phyloP scores from a whole-genome alignment of 2,797 vertebrate genomes.

The Phalloptychus januarius region DNA sequence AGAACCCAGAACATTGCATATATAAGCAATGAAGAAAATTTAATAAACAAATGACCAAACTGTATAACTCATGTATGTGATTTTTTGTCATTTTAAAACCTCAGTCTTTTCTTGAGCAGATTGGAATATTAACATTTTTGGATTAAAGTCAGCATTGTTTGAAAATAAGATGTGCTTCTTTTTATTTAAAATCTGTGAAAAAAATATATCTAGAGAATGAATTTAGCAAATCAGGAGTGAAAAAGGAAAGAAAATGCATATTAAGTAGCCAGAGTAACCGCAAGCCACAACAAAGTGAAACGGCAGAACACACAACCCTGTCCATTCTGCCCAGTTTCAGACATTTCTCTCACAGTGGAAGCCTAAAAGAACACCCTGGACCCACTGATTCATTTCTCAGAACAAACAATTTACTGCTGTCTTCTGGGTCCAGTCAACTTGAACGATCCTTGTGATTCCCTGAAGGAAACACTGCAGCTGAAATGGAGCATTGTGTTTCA shows the following conservation, averaged over 20 bases:
- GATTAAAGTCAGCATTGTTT: background rate
- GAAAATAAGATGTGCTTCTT: background rate
- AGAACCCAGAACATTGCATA: background rate
- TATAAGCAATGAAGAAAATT: background rate
- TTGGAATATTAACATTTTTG: background rate
- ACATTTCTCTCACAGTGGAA: slow-evolving; percentile 54
- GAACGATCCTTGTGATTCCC: slow-evolving; percentile 76
- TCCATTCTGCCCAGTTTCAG: slow-evolving; percentile 24
- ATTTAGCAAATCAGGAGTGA: background rate
- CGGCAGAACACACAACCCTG: background rate
- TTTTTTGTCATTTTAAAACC: background rate
- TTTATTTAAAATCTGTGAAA: background rate
- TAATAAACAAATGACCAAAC: background rate
- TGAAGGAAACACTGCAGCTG: slow-evolving; percentile 73
- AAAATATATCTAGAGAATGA: background rate
- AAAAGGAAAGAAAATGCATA: background rate
- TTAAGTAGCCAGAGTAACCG: background rate
- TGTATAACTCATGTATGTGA: background rate
- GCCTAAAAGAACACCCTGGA: slow-evolving; percentile 50
- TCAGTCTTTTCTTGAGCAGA: background rate
- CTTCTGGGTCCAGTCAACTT: slow-evolving; percentile 69
- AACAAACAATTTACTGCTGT: slow-evolving; percentile 75
- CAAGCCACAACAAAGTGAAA: background rate
- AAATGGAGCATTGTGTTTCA: slow-evolving; percentile 76
- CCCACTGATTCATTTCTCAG: slow-evolving; percentile 65